phyloP scores from a whole-genome alignment of 1,140 invertebrate species.

The Anagrus nilaparvatae region DNA sequence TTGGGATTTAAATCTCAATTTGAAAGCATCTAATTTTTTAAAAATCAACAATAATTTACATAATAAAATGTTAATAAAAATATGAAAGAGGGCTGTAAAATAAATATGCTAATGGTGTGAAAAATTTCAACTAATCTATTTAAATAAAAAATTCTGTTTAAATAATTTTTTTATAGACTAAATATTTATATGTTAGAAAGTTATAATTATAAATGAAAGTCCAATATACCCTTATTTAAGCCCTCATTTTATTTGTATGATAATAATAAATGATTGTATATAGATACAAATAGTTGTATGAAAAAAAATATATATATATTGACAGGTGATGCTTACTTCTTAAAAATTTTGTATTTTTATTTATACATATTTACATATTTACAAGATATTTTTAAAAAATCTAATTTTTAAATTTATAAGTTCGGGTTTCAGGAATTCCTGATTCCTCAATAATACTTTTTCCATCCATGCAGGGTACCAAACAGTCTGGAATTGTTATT shows the following conservation, averaged over 20 bases:
- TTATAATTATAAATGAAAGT: no score
- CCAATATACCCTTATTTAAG: slow-evolving; percentile 38
- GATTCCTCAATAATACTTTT: slow-evolving; percentile 40
- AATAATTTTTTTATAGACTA: no score
- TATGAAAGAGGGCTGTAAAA: slow-evolving; percentile 34
- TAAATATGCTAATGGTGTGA: slow-evolving; percentile 36
- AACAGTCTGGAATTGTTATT: slow-evolving; percentile 39
- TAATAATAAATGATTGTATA: slow-evolving; percentile 42
- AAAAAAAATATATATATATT: slow-evolving; percentile 39
- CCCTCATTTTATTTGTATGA: slow-evolving; percentile 39
- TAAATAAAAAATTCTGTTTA: no score
- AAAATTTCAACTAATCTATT: no score
- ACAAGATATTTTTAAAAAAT: slow-evolving; percentile 4
- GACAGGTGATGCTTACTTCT: slow-evolving; percentile 39
- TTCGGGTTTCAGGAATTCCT: slow-evolving; percentile 20
- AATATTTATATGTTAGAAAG: no score
- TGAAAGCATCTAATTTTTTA: slow-evolving; percentile 14
- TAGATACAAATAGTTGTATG: no score
- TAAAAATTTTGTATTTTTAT: slow-evolving; percentile 22
- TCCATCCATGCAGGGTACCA: slow-evolving; percentile 47
- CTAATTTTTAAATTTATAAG: slow-evolving; percentile 29
- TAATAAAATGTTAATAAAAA: slow-evolving; percentile 24
- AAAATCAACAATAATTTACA: slow-evolving; percentile 3
- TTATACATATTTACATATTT: background rate
- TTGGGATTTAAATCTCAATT: no score